Evolutionary conservation across 2,113 vertebrate genomes (phyloP), one percentile per base, ranked within the genome.

Genomic region (Lamprotornis superbus): DNA sequence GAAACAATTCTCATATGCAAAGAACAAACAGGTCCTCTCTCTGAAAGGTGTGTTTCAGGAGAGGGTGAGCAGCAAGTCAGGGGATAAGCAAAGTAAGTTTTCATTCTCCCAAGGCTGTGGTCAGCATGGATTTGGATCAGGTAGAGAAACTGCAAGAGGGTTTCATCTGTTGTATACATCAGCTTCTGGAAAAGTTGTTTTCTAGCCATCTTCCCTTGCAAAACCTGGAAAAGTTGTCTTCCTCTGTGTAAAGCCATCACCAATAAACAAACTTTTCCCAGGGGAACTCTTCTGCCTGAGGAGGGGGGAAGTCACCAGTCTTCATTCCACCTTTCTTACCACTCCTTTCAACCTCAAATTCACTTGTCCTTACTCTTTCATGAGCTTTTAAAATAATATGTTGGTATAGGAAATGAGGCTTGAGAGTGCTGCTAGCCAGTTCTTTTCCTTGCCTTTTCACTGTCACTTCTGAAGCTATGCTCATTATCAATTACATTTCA

Each of bases 1-100:
- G n/a, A 75, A n/a, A 53, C 0, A 0, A 35, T 49, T 75, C 33
- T 64, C 31, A 27, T 23, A 12, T 15, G 10, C 27, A 40, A 76
- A 71, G 42, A 47, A 44, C 4, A 53, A 75, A n/a, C 9, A 79
- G 8, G 18, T 49, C 5, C 14, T 47, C 13, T 76, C 20, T 27
- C 9, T 39, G 42, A 25, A 86, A 83, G 9, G 8, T 47, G 11
- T 64, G 12, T 56, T 88, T 89, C 31, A 42, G 33, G 19, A 70
- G 11, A 60, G n/a, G 23, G 23, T 31, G 16, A 85, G 18, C 12
- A 70, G 9, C 20, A 69, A 78, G 37, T 33, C 30, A 47, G 25
- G 9, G 6, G 18, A 49, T 59, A 85, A 65, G 13, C 20, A 56
- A 74, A 44, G 10, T 30, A 46, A 78, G 14, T 47, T 86, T 88